A percentile compares a stretch with the other conserved stretches of the same genome.
Evolutionary conservation across 2,113 vertebrate genomes (phyloP).

Genomic region (Alaudala cheleensis): DNA sequence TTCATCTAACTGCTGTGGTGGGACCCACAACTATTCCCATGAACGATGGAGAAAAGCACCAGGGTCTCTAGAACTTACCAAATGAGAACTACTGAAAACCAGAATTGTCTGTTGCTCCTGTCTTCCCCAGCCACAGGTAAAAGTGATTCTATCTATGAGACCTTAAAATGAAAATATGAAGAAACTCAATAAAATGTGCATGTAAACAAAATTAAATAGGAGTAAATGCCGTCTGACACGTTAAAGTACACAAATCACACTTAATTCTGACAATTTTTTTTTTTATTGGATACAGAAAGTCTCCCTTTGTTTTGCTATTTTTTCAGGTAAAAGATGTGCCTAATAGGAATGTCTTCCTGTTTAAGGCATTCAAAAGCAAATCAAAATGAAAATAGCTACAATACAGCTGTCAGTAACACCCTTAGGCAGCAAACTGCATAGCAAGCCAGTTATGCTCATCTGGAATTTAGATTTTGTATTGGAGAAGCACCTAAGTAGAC

Average conservation of each 20-base stretch:
- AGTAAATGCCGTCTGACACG: neutral
- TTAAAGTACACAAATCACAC: neutral
- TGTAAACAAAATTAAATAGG: neutral
- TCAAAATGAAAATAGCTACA: neutral
- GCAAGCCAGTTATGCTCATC: neutral
- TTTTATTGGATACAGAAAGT: neutral
- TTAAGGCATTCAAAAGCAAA: neutral
- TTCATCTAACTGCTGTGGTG: neutral
- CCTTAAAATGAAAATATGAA: neutral
- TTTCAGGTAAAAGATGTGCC: neutral
- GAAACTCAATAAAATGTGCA: neutral
- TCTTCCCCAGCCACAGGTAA: neutral
- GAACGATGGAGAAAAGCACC: neutral
- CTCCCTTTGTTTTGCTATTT: neutral
- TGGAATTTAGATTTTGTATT: neutral
- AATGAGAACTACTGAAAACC: neutral
- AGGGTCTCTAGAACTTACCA: neutral
- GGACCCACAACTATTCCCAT: neutral
- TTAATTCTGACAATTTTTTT: neutral
- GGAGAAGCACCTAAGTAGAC: neutral
- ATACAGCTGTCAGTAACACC: neutral
- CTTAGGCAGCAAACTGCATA: neutral
- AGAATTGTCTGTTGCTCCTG: neutral
- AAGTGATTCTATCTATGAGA: neutral
- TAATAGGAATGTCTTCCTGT: neutral